Evolutionary conservation across 2,888 invertebrate genomes (phyloP), one percentile per base, ranked within the genome.

Genomic region (Machimus atricapillus): DNA sequence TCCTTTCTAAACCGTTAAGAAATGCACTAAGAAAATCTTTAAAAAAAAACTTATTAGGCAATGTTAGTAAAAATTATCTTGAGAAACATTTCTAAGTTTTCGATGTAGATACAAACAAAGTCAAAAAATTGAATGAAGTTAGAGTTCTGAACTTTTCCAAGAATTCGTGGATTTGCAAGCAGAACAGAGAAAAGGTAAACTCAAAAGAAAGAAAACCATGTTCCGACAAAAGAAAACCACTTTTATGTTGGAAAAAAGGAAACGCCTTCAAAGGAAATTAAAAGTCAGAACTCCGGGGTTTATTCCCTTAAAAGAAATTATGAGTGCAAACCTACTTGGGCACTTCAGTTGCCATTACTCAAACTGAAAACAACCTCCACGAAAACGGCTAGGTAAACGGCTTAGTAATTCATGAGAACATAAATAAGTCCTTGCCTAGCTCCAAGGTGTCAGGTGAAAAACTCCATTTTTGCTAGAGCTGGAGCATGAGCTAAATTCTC

Each of bases 361-460:
- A 16, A 40, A 43, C 43, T 23, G 16, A 78, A 40, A 78, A 37
- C 34, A 76, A 34, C n/a, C 76, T 40, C 12, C 43, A 19, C 78
- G 43, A 78, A 23, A 78, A n/a, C 76, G 37, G 34, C 37, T 43
- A 37, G 34, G 78, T 37, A 78, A 40, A 40, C 16, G 43, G 40
- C 78, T 78, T 78, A 78, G 78, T 78, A 78, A 78, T 78, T 78
- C 78, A 78, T 78, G 78, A n/a, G 43, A 78, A 78, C 78, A 78
- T 43, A 78, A 78, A 78, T 78, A 78, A 78, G 40, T 78, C 43
- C 23, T 19, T 43, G 43, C 43, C 43, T 78, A 34, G 78, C 78
- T 43, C 78, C 43, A 43, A 78, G 78, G 43, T 78, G 78, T 9
- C 66, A 66, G 23, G 27, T 66, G 66, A 66, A 43, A 78, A 78